Conservation (phyloP, 2,888 invertebrate species). For the Pollenia labialis region DNA sequence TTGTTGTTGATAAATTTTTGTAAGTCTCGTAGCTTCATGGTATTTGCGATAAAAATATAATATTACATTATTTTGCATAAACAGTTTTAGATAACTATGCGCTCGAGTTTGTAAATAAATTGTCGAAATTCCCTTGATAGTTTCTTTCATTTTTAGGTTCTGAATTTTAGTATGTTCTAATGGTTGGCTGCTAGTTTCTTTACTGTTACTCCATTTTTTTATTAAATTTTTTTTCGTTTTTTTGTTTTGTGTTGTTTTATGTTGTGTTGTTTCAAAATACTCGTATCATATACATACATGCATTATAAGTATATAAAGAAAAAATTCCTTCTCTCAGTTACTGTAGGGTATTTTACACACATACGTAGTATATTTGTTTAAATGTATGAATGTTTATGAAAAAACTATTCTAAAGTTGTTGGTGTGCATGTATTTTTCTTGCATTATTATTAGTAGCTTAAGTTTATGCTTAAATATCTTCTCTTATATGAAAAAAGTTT, state of each 20-base stretch:
- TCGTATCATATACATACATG: background rate
- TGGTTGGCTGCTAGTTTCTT: conserved; percentile 29
- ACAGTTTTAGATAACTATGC: conserved; percentile 73
- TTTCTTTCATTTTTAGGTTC: conserved; percentile 65
- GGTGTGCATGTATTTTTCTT: background rate
- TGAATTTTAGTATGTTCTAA: conserved; percentile 37
- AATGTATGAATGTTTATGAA: conserved; percentile 6
- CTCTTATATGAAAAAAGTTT: conserved; percentile 40
- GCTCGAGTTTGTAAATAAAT: conserved; percentile 72
- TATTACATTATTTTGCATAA: conserved; percentile 72
- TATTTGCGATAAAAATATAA: conserved; percentile 72
- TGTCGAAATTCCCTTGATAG: conserved; percentile 72
- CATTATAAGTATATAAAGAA: conserved; percentile 5
- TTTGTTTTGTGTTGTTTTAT: background rate
- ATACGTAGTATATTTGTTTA: background rate
- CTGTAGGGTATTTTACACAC: conserved; percentile 6
- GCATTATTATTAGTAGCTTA: conserved; percentile 38
- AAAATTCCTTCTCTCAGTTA: background rate
- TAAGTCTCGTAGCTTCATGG: conserved; percentile 64
- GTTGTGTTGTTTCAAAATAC: background rate
- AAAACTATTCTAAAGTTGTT: background rate
- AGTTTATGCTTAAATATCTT: conserved; percentile 29
- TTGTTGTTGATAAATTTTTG: conserved; percentile 31
- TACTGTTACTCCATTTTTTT: conserved; percentile 11
- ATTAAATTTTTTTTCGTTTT: background rate